phyloP scores from a whole-genome alignment of 2,888 invertebrate species.

The Heterodera filipjevi region DNA sequence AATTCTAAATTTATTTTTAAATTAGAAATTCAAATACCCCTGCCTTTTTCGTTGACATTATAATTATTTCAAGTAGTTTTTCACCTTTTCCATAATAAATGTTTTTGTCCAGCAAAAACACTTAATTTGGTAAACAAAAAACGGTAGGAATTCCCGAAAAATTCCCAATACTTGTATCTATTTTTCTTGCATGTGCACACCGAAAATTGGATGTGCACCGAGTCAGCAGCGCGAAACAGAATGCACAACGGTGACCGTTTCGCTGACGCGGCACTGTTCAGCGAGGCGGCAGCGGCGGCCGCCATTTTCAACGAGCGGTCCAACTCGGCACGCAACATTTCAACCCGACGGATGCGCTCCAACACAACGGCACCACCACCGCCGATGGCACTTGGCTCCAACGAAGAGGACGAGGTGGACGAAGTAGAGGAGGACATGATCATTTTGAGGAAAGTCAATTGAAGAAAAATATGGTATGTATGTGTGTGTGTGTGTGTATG shows the following conservation, averaged over 20 bases:
- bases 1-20: too few relatives aligned
- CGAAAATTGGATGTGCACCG: conserved; percentile 26
- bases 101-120: too few relatives aligned
- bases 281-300: conserved; percentile 5
- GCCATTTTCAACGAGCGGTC: conserved; percentile 31
- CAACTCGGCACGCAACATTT: conserved; percentile 35
- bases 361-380: not conserved
- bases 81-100: too few relatives aligned
- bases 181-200: not conserved
- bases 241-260: conserved; percentile 14
- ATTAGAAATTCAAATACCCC: too few relatives aligned
- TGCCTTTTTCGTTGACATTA: too few relatives aligned
- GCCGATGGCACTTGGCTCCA: not conserved
- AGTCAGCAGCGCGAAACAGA: conserved; percentile 8
- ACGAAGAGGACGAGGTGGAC: not conserved
- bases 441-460: not conserved
- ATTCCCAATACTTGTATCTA: too few relatives aligned
- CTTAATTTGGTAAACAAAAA: too few relatives aligned
- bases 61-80: too few relatives aligned
- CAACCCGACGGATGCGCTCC: conserved; percentile 36
- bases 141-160: too few relatives aligned
- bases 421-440: not conserved
- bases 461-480: not conserved
- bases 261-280: not conserved
- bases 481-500: not conserved